These are phyloP conservation scores for Macrosoma leucophasiata DNA, from an alignment of 2,888 invertebrate species.

Conservation along the genomic window DNA sequence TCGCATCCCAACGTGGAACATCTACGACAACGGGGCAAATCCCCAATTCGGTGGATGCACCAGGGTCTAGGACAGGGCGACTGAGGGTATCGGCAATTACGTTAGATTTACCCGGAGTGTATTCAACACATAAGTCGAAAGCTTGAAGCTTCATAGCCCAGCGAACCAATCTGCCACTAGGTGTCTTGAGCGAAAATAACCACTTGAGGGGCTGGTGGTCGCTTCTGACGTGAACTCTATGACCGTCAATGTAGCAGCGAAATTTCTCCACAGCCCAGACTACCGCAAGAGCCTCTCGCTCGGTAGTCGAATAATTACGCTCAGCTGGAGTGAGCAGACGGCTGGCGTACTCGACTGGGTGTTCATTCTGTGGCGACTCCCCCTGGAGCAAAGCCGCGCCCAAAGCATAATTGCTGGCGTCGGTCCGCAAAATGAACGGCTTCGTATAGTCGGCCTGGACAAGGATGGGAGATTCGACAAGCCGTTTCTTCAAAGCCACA, in stretches of 20 bases:
- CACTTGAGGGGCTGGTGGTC: slow-evolving; percentile 45
- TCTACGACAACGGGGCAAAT: slow-evolving; percentile 11
- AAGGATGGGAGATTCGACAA: slow-evolving; percentile 26
- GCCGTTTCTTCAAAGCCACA: slow-evolving; percentile 21
- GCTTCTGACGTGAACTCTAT: slow-evolving; percentile 36
- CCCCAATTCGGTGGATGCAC: too few relatives aligned
- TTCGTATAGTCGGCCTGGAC: slow-evolving; percentile 24
- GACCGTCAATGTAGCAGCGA: slow-evolving; percentile 43
- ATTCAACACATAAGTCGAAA: slow-evolving; percentile 37
- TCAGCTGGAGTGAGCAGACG: slow-evolving; percentile 30
- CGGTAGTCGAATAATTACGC: slow-evolving; percentile 42
- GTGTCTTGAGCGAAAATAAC: slow-evolving; percentile 16
- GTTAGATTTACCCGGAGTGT: slow-evolving; percentile 38
- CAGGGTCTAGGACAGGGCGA: slow-evolving; percentile 19
- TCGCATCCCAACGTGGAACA: slow-evolving; percentile 9
- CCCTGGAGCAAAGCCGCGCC: slow-evolving; percentile 30
- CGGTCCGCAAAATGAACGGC: slow-evolving; percentile 32
- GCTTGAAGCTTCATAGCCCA: slow-evolving; percentile 47
- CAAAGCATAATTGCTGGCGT: slow-evolving; percentile 30
- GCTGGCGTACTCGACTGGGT: slow-evolving; percentile 26
- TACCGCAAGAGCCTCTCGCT: slow-evolving; percentile 34
- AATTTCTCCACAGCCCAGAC: slow-evolving; percentile 34
- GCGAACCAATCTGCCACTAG: slow-evolving; percentile 43
- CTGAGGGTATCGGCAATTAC: slow-evolving; percentile 43
- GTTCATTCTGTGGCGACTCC: slow-evolving; percentile 20